Base-by-base conservation (phyloP, 2,888 invertebrate species). In the Chesias legatella region DNA sequence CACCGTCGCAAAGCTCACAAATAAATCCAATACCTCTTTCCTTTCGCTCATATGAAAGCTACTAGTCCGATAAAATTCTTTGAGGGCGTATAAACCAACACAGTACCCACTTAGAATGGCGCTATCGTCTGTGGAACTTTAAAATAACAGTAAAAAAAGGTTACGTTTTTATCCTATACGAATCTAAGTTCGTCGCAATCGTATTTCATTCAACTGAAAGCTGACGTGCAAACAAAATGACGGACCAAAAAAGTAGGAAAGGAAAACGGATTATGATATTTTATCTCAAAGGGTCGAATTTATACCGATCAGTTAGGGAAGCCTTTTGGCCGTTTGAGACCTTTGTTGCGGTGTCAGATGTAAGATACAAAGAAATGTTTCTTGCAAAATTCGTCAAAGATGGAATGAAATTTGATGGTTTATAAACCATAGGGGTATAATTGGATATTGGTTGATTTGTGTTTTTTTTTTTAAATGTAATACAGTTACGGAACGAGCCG, bases 1-100 rank as follows among this genome's bases (percentile, higher is more conserved):
- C 39, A 36, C 39, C 48, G 41, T 33, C 38, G 26, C 35, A 38
- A 42, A 43, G 33, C 33, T 36, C 43, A 29, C 36, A 43, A 41
- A 51, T 51, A 51, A 51, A 48, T 51, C 45, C 43, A 43, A 41
- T 48, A 48, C 41, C 44, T 50, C 47, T 43, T 48, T 26, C 43
- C 42, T 38, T 43, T 42, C 45, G 33, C 24, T 48, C 42, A 43
- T 49, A 52, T 43, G 41, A 39, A 46, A 49, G 36, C 46, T 27
- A 44, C 41, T 29, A 44, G 51, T 45, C 31, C 36, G 39, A 39
- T 33, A 41, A 48, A 47, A 33, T 39, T 38, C 22, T 23, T 31
- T 43, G 33, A 29, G 29, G 39, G 24, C 34, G 33, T 33, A 41
- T 46, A 33, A 43, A 40, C 22, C 31, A 26, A 10, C 21, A 35